Evolutionary conservation across 2,888 invertebrate species (phyloP).

Genomic region (Drosophila lutescens): DNA sequence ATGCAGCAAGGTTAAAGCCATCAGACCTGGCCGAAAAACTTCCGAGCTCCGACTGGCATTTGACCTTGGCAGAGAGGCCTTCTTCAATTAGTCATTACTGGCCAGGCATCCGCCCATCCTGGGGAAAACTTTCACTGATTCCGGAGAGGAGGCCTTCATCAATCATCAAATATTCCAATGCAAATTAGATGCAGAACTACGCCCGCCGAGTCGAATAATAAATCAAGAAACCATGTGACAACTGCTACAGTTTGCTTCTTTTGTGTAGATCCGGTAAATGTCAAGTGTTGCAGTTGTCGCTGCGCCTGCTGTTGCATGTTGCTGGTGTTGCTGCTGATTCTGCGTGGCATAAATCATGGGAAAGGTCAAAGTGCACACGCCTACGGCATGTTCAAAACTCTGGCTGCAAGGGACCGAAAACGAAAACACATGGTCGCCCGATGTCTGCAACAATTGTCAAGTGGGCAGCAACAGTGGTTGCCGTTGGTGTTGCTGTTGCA

Average conservation of each 20-base stretch:
- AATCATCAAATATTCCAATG: constrained; percentile 26
- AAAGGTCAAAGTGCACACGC: constrained; percentile 72
- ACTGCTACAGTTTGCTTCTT: constrained; percentile 31
- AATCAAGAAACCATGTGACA: constrained; percentile 30
- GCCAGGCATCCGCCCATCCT: constrained; percentile 16
- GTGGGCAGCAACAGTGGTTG: constrained; percentile 39
- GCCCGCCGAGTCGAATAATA: constrained; percentile 15
- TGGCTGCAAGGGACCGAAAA: constrained; percentile 1
- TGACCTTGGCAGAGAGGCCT: constrained; percentile 38
- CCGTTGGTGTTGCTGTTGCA: constrained; percentile 20
- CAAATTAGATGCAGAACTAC: constrained; percentile 12
- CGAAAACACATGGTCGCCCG: constrained; percentile 59
- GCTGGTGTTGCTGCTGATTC: constrained; percentile 5
- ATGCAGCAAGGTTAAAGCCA: constrained; percentile 54
- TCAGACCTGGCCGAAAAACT: constrained; percentile 39
- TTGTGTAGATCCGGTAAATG: constrained; percentile 44
- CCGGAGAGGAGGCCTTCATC: constrained; percentile 13
- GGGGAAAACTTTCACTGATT: constrained; percentile 65
- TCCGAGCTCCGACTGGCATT: not conserved
- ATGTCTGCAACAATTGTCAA: constrained; percentile 69
- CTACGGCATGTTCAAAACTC: constrained; percentile 46
- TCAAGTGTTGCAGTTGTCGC: constrained; percentile 60
- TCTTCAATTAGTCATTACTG: constrained; percentile 53
- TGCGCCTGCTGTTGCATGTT: constrained; percentile 18
- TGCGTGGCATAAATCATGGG: constrained; percentile 64